These are phyloP conservation scores for Drosophila malerkotliana DNA, from an alignment of 1,140 invertebrate genomes.

Conservation along the genomic window DNA sequence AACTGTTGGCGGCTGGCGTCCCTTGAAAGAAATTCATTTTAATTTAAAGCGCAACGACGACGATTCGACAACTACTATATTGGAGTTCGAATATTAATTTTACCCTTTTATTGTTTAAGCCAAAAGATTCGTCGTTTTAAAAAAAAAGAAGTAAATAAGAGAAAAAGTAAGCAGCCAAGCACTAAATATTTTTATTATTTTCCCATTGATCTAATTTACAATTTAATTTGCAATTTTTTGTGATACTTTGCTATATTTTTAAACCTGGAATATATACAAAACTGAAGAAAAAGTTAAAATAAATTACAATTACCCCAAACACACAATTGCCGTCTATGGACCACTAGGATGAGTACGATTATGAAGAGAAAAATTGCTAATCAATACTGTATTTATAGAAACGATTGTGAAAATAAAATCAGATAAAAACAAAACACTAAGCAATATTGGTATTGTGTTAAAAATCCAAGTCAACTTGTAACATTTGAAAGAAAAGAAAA, in stretches of 20 bases:
- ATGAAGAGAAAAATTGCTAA: constrained; percentile 30
- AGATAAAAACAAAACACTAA: constrained; percentile 45
- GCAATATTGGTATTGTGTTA: constrained; percentile 72
- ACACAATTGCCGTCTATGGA: constrained; percentile 38
- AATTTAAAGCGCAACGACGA: constrained; percentile 43
- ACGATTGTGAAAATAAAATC: constrained; percentile 28
- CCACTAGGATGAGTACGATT: constrained; percentile 40
- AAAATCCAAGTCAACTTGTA: constrained; percentile 68
- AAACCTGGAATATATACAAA: constrained; percentile 68
- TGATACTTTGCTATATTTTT: constrained; percentile 82
- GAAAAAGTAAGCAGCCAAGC: constrained; percentile 23
- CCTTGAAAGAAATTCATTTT: constrained; percentile 43
- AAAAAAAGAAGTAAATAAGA: constrained; percentile 24
- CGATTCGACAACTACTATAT: constrained; percentile 49
- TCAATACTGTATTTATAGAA: constrained; percentile 55
- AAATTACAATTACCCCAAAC: constrained; percentile 10
- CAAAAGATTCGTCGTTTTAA: constrained; percentile 59
- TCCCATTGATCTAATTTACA: constrained; percentile 77
- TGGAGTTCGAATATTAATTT: constrained; percentile 77
- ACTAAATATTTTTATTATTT: constrained; percentile 54
- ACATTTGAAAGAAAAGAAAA: constrained; percentile 58
- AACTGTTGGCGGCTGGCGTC: constrained; percentile 11
- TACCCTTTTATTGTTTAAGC: constrained; percentile 59
- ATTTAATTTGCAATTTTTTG: constrained; percentile 82
- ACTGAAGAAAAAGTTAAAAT: constrained; percentile 44